Conservation (phyloP, 2,888 invertebrate species). For the Salticus scenicus region DNA sequence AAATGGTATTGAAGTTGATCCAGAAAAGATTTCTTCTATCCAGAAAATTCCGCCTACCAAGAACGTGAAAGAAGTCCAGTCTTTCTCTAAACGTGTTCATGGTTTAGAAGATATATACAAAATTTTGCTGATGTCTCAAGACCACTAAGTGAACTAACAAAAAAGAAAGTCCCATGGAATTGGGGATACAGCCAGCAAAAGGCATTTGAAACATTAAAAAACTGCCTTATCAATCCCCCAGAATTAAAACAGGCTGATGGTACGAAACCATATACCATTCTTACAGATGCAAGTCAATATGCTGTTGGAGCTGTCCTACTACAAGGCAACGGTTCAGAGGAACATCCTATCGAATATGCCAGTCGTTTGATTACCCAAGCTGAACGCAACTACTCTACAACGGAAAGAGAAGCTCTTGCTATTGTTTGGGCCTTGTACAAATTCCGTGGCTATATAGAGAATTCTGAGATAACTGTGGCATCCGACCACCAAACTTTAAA, state of each 20-base stretch:
- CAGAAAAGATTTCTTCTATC: background rate
- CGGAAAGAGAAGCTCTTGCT: constrained; percentile 8
- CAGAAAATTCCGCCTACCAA: constrained; percentile 10
- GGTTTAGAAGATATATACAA: background rate
- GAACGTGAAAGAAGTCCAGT: constrained; percentile 18
- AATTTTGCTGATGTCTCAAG: too few species aligned
- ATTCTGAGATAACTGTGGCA: too few species aligned
- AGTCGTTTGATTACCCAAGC: too few species aligned
- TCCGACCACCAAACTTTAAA: too few species aligned
- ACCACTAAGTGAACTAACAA: constrained; percentile 17
- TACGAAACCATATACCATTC: too few species aligned
- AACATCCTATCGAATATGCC: too few species aligned
- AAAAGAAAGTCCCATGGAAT: background rate
- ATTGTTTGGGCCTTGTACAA: constrained; percentile 2
- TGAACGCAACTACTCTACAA: too few species aligned
- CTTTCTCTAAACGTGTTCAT: constrained; percentile 30
- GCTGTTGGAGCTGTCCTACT: too few species aligned
- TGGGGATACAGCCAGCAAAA: background rate
- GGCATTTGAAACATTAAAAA: too few species aligned
- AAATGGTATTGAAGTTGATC: constrained; percentile 19
- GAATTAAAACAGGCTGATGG: constrained; percentile 10
- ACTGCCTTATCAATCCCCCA: background rate
- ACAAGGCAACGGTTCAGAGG: too few species aligned
- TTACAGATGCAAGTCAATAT: too few species aligned
- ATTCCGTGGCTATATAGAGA: constrained; percentile 26